Conservation (phyloP, 2,888 invertebrate species). For the Chironomus tentans region DNA sequence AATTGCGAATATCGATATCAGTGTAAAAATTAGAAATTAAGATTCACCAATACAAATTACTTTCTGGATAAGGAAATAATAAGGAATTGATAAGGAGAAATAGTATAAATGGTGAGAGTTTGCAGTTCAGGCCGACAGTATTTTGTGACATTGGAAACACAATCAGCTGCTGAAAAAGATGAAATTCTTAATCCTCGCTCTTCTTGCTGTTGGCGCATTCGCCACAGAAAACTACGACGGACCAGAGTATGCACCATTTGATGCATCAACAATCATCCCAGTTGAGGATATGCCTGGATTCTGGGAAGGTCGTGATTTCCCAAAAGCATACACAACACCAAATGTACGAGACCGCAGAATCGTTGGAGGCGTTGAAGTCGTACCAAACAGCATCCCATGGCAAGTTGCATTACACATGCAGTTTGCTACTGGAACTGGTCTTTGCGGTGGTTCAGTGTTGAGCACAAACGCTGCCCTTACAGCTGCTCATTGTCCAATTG, state of each 20-base stretch:
- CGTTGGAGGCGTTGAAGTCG: background rate
- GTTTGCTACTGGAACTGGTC: background rate
- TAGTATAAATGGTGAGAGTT: background rate
- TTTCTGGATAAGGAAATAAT: too few species aligned
- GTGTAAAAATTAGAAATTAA: too few species aligned
- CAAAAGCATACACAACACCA: background rate
- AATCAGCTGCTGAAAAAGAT: background rate
- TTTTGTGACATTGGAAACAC: background rate
- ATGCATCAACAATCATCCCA: conserved; percentile 1
- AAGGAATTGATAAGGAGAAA: too few species aligned
- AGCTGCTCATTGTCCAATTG: conserved; percentile 14
- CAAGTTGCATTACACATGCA: conserved; percentile 6
- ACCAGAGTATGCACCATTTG: background rate
- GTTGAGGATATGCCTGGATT: conserved; percentile 19
- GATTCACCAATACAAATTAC: too few species aligned
- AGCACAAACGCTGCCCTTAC: background rate
- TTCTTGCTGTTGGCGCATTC: background rate
- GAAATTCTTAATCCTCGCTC: background rate
- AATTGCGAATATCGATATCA: too few species aligned
- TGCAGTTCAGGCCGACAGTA: background rate
- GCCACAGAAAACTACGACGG: conserved; percentile 5
- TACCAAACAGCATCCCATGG: background rate
- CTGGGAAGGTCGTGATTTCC: conserved; percentile 14
- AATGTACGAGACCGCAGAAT: background rate
- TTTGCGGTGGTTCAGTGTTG: conserved; percentile 12